Conservation (phyloP, 2,888 invertebrate species). For the Agrochola lychnidis region DNA sequence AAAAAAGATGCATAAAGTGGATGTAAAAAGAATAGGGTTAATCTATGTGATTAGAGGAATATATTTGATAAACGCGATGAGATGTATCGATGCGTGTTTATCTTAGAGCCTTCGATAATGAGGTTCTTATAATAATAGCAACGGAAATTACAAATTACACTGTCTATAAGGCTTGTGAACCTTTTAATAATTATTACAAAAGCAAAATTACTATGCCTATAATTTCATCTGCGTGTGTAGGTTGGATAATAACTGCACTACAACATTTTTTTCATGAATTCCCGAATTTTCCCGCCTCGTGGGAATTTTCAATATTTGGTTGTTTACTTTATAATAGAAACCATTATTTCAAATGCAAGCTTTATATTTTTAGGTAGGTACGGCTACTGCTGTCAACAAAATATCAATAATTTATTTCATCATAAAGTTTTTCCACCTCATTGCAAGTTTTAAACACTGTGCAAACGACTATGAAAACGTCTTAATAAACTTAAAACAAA, state of each 20-base stretch:
- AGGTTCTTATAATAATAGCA: constrained; percentile 39
- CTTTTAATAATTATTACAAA: constrained; percentile 9
- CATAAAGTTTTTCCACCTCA: constrained; percentile 14
- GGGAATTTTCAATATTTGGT: neutral
- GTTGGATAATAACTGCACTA: neutral
- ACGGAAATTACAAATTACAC: constrained; percentile 41
- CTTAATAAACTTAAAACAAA: constrained; percentile 73
- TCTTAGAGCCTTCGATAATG: constrained; percentile 52
- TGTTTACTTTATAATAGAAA: neutral
- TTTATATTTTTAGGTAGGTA: neutral
- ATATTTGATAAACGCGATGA: constrained; percentile 59
- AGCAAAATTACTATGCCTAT: constrained; percentile 1
- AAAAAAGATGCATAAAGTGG: constrained; percentile 64
- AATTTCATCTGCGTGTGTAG: constrained; percentile 14
- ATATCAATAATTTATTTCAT: constrained; percentile 13
- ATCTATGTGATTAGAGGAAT: constrained; percentile 62
- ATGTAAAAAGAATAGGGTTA: constrained; percentile 49
- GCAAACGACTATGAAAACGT: constrained; percentile 67
- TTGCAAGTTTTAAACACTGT: constrained; percentile 33
- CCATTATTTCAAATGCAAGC: neutral
- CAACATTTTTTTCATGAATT: neutral
- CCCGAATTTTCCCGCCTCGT: too few relatives aligned
- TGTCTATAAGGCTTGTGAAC: constrained; percentile 29
- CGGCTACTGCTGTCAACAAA: neutral
- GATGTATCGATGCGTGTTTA: constrained; percentile 49